These are phyloP conservation scores for Dryoscopus gambensis DNA, from an alignment of 2,113 vertebrate species.

Conservation along the genomic window DNA sequence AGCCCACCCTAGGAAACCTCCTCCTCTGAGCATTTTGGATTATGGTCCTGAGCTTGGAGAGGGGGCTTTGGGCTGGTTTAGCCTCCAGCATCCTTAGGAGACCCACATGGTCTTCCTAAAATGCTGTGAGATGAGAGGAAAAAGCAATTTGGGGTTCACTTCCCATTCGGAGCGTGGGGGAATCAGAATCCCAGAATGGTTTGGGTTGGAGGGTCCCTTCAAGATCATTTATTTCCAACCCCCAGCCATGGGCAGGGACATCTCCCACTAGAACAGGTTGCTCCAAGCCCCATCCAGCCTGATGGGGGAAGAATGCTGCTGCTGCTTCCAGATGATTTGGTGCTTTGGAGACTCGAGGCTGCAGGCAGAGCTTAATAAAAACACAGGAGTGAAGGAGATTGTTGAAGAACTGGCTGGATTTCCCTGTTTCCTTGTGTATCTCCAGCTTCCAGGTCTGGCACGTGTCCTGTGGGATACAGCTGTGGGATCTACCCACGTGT, in stretches of 20 bases:
- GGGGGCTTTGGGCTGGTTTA: rapidly evolving
- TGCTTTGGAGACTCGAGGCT: background rate
- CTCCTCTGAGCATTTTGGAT: background rate
- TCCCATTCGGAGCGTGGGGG: background rate
- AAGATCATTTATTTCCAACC: background rate
- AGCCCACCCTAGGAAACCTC: background rate
- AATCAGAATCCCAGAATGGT: background rate
- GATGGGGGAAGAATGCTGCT: background rate
- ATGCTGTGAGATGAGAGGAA: background rate
- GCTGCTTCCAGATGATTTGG: background rate
- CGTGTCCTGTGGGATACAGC: background rate
- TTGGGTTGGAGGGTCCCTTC: background rate
- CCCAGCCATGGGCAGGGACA: background rate
- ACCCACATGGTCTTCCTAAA: background rate
- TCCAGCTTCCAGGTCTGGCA: background rate
- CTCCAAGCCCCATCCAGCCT: background rate
- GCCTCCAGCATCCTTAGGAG: background rate
- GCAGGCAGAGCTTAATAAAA: background rate
- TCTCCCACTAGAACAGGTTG: background rate
- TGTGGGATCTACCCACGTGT: background rate
- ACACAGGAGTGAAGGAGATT: background rate
- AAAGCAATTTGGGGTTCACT: background rate
- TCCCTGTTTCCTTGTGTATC: background rate
- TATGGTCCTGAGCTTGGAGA: background rate
- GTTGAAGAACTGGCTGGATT: background rate